These are phyloP conservation scores for Tiliqua scincoides DNA, from an alignment of 2,113 vertebrate species.

Conservation along the genomic window DNA sequence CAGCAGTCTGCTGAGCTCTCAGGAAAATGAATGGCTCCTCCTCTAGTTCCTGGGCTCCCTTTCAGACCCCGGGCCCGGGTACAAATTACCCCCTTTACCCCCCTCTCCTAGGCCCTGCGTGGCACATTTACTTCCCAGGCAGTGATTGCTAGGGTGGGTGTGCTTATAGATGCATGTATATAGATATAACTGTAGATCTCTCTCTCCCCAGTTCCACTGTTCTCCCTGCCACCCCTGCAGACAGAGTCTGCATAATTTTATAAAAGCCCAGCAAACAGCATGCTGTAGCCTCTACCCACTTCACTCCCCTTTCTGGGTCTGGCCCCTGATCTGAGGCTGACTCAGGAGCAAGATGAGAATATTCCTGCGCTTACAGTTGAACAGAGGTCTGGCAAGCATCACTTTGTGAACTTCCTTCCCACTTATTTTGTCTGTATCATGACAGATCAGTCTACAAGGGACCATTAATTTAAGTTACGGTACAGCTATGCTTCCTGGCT, in stretches of 20 bases:
- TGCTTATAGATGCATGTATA: no score
- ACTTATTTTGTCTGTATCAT: constrained; percentile 8
- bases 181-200: no score
- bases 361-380: not conserved
- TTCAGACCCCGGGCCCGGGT: no score
- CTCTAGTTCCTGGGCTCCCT: no score
- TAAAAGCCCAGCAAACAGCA: not conserved
- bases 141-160: no score
- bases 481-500: not conserved
- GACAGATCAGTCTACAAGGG: constrained; percentile 33
- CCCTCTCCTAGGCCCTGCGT: no score
- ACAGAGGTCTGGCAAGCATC: constrained; percentile 19
- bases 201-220: no score
- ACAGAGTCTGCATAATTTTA: not conserved
- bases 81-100: no score
- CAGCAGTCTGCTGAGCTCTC: no score
- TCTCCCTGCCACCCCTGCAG: not conserved
- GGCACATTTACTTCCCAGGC: no score
- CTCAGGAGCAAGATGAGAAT: constrained; percentile 21
- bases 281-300: not conserved
- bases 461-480: not conserved
- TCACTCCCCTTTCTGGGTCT: not conserved
- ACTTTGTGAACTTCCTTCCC: constrained; percentile 20
- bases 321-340: constrained; percentile 12
- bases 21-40: no score